phyloP scores from a whole-genome alignment of 2,797 vertebrate species.

The Ctenopoma kingsleyae region DNA sequence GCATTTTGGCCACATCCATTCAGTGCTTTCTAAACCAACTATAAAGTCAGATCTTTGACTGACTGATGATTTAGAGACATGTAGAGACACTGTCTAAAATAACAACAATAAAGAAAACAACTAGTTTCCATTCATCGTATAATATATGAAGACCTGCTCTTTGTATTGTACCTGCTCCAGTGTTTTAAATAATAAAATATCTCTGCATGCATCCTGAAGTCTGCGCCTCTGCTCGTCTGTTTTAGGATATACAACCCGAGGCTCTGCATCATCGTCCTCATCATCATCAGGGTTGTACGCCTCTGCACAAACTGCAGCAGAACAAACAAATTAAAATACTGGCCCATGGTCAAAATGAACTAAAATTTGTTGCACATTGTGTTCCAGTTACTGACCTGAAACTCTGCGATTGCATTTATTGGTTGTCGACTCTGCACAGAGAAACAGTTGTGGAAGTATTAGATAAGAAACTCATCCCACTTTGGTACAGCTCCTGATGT shows the following conservation, averaged over 20 bases:
- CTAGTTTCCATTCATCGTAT: too few relatives aligned
- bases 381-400: slow-evolving; percentile 86
- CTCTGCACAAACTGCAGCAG: slow-evolving; percentile 92
- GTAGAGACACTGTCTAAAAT: too few relatives aligned
- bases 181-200: slow-evolving; percentile 96
- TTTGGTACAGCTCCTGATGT: background rate
- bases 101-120: too few relatives aligned
- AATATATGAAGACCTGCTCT: too few relatives aligned
- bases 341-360: background rate
- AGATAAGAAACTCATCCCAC: background rate
- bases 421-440: slow-evolving; percentile 74
- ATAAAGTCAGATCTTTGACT: too few relatives aligned
- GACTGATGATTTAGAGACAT: too few relatives aligned
- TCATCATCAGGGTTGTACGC: slow-evolving; percentile 96
- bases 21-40: too few relatives aligned
- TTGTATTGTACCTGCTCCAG: slow-evolving; percentile 89
- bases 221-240: slow-evolving; percentile 91
- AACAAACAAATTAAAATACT: background rate
- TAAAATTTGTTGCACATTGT: background rate
- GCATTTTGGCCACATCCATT: too few relatives aligned
- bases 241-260: slow-evolving; percentile 92
- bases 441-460: slow-evolving; percentile 6
- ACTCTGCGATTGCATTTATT: slow-evolving; percentile 89
- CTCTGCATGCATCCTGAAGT: slow-evolving; percentile 94
- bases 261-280: slow-evolving; percentile 90